A percentile compares a stretch with the other conserved stretches of the same genome.
Evolutionary conservation across 2,113 vertebrate genomes (phyloP).

Genomic region (Corythoichthys haematopterus): DNA sequence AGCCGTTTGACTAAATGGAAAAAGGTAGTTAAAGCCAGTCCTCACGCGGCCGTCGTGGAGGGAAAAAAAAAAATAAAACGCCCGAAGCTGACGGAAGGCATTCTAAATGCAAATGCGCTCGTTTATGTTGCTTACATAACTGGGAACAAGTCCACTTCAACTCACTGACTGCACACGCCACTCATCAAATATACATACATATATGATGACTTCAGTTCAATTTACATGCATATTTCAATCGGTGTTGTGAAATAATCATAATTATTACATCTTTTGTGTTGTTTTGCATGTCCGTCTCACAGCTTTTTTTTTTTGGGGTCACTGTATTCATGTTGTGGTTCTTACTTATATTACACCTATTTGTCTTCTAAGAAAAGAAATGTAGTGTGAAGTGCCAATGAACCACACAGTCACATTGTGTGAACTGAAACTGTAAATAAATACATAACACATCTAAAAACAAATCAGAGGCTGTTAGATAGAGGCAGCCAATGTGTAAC

Average conservation of each 20-base stretch:
- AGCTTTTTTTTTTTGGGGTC: background rate
- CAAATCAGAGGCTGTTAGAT: background rate
- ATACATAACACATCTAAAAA: slow-evolving; percentile 5
- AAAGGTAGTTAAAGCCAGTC: slow-evolving; percentile 44
- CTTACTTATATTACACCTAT: background rate
- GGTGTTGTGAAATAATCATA: background rate
- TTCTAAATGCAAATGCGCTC: slow-evolving; percentile 59
- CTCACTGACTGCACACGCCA: background rate
- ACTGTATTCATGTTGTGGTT: background rate
- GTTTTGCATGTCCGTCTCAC: background rate
- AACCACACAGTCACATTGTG: background rate
- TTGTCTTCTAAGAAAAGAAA: background rate
- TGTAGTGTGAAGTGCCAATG: background rate
- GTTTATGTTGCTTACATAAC: slow-evolving; percentile 49
- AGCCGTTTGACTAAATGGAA: slow-evolving; percentile 53
- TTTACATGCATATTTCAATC: background rate
- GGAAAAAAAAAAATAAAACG: background rate
- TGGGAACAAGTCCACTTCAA: background rate
- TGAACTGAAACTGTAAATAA: background rate
- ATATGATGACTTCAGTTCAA: background rate
- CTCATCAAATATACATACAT: background rate
- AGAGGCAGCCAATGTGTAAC: no score
- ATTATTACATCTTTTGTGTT: background rate
- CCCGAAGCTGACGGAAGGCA: slow-evolving; percentile 4
- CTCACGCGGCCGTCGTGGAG: slow-evolving; percentile 35